Evolutionary conservation across 2,888 invertebrate genomes (phyloP).

Genomic region (Trissonchulus latispiculum): DNA sequence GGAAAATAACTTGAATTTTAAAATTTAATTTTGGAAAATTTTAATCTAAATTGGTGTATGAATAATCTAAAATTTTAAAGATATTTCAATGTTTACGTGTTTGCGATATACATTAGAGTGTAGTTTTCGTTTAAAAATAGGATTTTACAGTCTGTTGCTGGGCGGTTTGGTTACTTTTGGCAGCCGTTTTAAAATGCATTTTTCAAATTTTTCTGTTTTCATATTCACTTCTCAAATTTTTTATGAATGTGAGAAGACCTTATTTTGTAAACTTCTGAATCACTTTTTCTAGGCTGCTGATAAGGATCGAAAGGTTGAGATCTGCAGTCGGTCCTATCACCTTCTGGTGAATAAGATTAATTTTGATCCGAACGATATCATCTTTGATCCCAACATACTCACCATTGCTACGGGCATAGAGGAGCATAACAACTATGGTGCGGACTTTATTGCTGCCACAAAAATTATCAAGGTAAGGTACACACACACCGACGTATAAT

Average conservation of each 20-base stretch:
- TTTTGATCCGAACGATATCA: conserved; percentile 53
- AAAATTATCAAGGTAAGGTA: conserved; percentile 49
- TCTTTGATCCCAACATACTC: conserved; percentile 55
- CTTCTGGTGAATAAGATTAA: conserved; percentile 50
- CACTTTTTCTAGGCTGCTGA: conserved; percentile 48
- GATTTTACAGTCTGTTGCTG: too few relatives aligned
- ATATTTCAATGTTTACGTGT: too few relatives aligned
- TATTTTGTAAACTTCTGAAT: not conserved
- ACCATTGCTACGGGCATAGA: conserved; percentile 56
- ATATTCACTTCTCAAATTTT: too few relatives aligned
- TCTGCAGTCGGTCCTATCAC: conserved; percentile 52
- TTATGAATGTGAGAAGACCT: too few relatives aligned
- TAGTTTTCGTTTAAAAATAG: too few relatives aligned
- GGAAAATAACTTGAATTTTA: not conserved
- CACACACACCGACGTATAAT: too few relatives aligned
- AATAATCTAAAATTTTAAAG: not conserved
- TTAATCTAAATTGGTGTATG: not conserved
- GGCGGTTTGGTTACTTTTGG: too few relatives aligned
- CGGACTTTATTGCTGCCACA: conserved; percentile 51
- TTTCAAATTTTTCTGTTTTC: too few relatives aligned
- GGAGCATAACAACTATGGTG: conserved; percentile 53
- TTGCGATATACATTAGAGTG: too few relatives aligned
- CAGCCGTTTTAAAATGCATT: too few relatives aligned
- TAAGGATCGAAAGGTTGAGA: conserved; percentile 50
- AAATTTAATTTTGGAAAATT: too few relatives aligned